phyloP scores from a whole-genome alignment of 2,113 vertebrate genomes.

The Hucho hucho region DNA sequence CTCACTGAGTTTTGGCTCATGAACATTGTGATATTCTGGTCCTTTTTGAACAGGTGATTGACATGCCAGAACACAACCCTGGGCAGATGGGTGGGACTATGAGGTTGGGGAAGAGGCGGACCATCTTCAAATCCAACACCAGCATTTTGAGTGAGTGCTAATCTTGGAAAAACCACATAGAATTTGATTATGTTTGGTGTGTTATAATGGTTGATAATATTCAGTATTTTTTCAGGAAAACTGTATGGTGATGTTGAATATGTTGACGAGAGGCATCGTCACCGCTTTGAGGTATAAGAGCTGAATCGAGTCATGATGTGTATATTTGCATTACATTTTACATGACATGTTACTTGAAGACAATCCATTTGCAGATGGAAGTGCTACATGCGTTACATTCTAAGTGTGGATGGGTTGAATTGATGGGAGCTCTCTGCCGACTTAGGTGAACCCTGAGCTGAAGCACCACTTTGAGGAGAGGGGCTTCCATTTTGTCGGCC shows the following conservation, averaged over 20 bases:
- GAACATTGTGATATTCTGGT: background rate
- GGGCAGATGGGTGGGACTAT: conserved; percentile 98
- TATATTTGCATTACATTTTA: no score
- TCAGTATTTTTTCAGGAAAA: conserved; percentile 73
- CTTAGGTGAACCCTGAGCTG: conserved; percentile 90
- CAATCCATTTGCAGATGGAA: no score
- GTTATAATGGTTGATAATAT: no score
- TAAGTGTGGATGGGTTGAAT: no score
- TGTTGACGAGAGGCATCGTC: conserved; percentile 93
- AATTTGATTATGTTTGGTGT: no score
- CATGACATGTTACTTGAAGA: no score
- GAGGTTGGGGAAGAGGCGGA: conserved; percentile 94
- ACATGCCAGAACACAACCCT: conserved; percentile 97
- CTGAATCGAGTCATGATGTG: no score
- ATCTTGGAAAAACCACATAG: background rate
- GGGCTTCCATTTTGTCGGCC: conserved; percentile 89
- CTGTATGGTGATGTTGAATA: conserved; percentile 87
- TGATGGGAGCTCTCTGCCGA: background rate
- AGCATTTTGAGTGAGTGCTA: conserved; percentile 84
- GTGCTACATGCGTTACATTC: no score
- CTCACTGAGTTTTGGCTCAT: no score
- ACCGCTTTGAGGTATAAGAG: conserved; percentile 87
- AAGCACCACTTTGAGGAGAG: conserved; percentile 85
- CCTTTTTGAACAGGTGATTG: conserved; percentile 81
- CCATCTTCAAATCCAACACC: conserved; percentile 85